These are phyloP conservation scores for Eugnorisma glareosa DNA, from an alignment of 2,888 invertebrate genomes.

Conservation along the genomic window DNA sequence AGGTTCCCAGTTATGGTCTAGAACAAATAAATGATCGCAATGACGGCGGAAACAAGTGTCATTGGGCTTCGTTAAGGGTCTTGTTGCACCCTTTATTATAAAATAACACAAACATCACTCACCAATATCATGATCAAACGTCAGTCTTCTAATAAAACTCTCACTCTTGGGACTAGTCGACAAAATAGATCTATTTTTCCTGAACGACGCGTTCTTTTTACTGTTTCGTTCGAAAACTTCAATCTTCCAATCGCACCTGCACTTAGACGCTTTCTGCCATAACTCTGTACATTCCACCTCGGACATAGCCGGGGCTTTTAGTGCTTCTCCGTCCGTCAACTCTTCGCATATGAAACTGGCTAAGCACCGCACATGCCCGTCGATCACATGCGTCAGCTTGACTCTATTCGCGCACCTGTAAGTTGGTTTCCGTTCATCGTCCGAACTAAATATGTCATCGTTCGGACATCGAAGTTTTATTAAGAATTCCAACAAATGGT, in stretches of 20 bases:
- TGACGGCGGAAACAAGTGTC: too few relatives aligned
- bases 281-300: constrained; percentile 90
- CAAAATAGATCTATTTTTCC: constrained; percentile 88
- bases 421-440: constrained; percentile 86
- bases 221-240: constrained; percentile 87
- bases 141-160: constrained; percentile 83
- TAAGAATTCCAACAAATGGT: constrained; percentile 82
- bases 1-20: too few relatives aligned
- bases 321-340: constrained; percentile 78
- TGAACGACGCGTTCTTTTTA: constrained; percentile 88
- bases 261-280: constrained; percentile 91
- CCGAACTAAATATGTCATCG: constrained; percentile 91
- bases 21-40: too few relatives aligned
- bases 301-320: constrained; percentile 88
- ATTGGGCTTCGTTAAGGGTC: too few relatives aligned
- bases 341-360: constrained; percentile 86
- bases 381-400: constrained; percentile 79
- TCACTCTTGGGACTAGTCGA: constrained; percentile 86
- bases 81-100: background rate
- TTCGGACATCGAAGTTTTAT: constrained; percentile 84
- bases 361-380: constrained; percentile 84
- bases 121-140: constrained; percentile 88
- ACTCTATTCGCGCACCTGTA: constrained; percentile 81
- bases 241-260: constrained; percentile 92
- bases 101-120: constrained; percentile 59